These are phyloP conservation scores for Nephila pilipes DNA, from an alignment of 1,140 invertebrate genomes.

Conservation along the genomic window DNA sequence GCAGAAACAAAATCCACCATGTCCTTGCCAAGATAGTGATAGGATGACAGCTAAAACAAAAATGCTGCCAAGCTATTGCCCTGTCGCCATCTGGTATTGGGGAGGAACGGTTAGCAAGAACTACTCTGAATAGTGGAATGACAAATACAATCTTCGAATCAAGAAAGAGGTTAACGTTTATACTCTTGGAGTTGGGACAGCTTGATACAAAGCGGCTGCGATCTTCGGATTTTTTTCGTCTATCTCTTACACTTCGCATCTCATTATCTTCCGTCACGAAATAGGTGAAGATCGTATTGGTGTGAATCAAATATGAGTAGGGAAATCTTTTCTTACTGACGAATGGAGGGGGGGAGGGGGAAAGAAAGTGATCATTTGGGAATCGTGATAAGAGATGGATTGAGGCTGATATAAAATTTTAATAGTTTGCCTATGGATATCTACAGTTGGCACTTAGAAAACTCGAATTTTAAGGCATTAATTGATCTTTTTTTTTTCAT, in stretches of 20 bases:
- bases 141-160: not conserved
- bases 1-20: not conserved
- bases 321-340: not conserved
- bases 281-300: conserved; percentile 15
- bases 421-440: not conserved
- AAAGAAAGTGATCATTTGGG: not conserved
- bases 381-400: not conserved
- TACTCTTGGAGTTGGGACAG: no score
- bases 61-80: not conserved
- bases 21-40: conserved; percentile 8
- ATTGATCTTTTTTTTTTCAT: not conserved
- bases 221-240: not conserved
- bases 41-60: conserved; percentile 37
- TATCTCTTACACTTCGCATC: not conserved
- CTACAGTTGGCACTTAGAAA: not conserved
- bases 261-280: conserved; percentile 13
- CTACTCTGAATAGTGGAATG: not conserved
- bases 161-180: not conserved
- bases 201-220: not conserved
- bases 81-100: conserved; percentile 5
- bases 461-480: not conserved
- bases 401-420: not conserved
- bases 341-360: not conserved
- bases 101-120: not conserved
- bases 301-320: not conserved